Base-by-base conservation (phyloP, 1,140 invertebrate genomes). In the Bombus affinis region DNA sequence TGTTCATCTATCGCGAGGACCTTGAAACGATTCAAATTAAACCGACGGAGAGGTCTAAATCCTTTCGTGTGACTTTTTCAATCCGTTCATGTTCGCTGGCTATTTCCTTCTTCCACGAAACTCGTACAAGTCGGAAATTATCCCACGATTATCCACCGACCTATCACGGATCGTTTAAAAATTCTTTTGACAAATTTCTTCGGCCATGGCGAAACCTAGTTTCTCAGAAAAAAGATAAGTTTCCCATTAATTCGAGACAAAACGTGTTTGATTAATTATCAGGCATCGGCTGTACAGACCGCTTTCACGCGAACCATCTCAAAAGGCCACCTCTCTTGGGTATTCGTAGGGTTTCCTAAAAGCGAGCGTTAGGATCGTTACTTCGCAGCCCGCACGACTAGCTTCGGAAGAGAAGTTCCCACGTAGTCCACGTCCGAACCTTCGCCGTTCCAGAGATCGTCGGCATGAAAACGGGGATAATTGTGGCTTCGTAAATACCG, bases 391-490 rank as follows among this genome's bases (percentile, higher is more conserved):
- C 37, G 3, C 28, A 32, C 39, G 28, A 12, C 22, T 28, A 18
- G 22, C 44, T 44, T 68, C 74, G 32, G 32, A 70, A 85, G 74
- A 81, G 83, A 83, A 75, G 84, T 90, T 88, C 87, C 89, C 90
- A 91, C 85, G 87, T 89, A 90, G 81, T 79, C 18, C 47, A 53
- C 47, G 47, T 53, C 73, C 70, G 65, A 79, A 72, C 53, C 68
- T 74, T 44, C 76, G 78, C 59, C 79, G 83, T 86, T 71, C 74
- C 81, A 85, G 75, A 83, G 88, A 92, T 91, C 89, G 83, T 87
- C 89, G 89, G 82, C 83, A 86, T 86, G 89, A 83, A 92, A 92
- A 91, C 85, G 86, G 86, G 91, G 89, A 92, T 92, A 92, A 92
- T 92, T 92, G 89, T 83, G 85, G 91, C 81, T 88, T 79, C 74